Base-by-base conservation (phyloP, 1,140 invertebrate genomes). In the Paralvinella palmiformis region DNA sequence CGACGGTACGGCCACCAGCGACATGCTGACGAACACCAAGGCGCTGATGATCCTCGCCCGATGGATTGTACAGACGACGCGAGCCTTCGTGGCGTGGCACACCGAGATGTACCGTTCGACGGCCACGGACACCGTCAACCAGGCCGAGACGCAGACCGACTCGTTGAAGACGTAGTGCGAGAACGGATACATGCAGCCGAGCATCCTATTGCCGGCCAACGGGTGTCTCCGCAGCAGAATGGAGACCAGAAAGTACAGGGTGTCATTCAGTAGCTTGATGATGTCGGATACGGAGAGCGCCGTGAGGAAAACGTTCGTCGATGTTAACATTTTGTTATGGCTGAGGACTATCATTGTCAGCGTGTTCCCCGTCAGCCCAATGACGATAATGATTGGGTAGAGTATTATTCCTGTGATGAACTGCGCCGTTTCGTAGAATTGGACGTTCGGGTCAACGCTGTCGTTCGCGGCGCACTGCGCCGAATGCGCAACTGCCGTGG, bases 301-400 rank as follows among this genome's bases (percentile, higher is more conserved):
- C 59, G 86, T 87, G 71, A 89, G 77, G 75, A 89, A 89, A 65
- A 69, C 70, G 76, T 89, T 88, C 52, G 88, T 89, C 48, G 87
- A 87, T 64, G 84, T 85, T 59, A 86, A 75, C 88, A 89, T 89
- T 36, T 86, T 82, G 67, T 85, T 79, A 64, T 88, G 82, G 64
- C 86, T 88, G 63, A 89, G 81, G 63, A 89, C 86, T 67, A 88
- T 83, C 62, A 89, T 85, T 48, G 86, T 87, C 36, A 88, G 79
- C 37, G 83, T 78, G 76, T 89, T 89, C 44, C 88, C 88, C 63
- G 87, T 76, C 36, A 88, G 81, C 64, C 88, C 88, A 59, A 89
- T 79, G 65, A 85, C 77, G 66, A 87, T 78, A 61, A 88, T 81
- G 48, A 87, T 81, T 31, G 88, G 88, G 53, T 88, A 83, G 45